Evolutionary conservation across 2,888 invertebrate genomes (phyloP), one percentile per base, ranked within the genome.

Genomic region (Polydrusus pterygomalis): DNA sequence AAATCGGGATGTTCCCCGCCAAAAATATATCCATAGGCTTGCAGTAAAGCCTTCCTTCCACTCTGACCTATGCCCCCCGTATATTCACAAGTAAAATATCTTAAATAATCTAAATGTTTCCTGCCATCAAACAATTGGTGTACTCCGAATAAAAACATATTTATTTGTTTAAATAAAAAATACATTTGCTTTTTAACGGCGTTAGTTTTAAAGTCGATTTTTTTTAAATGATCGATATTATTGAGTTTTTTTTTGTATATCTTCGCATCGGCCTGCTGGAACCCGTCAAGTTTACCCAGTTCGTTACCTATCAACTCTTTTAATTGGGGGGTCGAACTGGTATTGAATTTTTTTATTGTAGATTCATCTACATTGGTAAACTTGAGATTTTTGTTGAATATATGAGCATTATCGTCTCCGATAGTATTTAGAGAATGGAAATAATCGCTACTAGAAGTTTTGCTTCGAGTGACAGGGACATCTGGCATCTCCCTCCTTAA

Each of bases 61-160:
- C 51, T 2, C 10, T 30, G 51, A 17, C 70, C n/a, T 0, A 7
- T 3, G 0, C 20, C 20, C 1, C 10, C n/a, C 18, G 8, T 10
- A 18, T 20, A 20, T 3, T 34, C 51, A 7, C 2, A 47, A 2
- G 81, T 56, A 67, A 81, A 82, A 49, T 75, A 77, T 63, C 71
- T 79, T 65, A 84, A 75, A 68, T 63, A 76, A 45, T 80, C 77
- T 1, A 79, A 56, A 73, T 84, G 77, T 9, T 73, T 63, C 30
- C 65, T 76, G 3, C 83, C 83, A 18, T 80, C 77, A 13, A 51
- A 65, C 1, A 82, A 47, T 43, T 75, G 62, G 20, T 77, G 73
- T 11, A 80, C 45, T 2, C 84, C 84, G 63, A 84, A 83, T 8
- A 84, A 34, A 15, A 78, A 74, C 83, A 83, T 84, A 65, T 84